A percentile compares a stretch with the other conserved stretches of the same genome.
Evolutionary conservation across 2,888 invertebrate genomes (phyloP).

Genomic region (Scelioninae gen. 1): DNA sequence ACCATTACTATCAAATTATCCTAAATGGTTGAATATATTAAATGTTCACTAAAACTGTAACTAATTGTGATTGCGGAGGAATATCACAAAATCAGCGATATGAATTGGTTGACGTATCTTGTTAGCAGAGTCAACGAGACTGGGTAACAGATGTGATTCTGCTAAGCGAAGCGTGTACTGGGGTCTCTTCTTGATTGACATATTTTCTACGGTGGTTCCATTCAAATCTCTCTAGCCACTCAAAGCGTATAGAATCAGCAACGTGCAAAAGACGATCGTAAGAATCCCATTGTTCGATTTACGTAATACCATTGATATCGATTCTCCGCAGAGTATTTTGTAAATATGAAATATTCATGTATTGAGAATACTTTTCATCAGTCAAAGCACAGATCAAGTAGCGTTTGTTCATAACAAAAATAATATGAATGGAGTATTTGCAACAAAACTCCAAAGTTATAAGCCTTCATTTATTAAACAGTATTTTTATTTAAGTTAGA

Average conservation of each 20-base stretch:
- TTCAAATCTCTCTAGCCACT: constrained; percentile 69
- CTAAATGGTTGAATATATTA: no score
- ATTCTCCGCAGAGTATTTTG: constrained; percentile 51
- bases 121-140: constrained; percentile 68
- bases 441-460: no score
- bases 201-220: constrained; percentile 80
- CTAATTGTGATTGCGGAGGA: no score
- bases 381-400: constrained; percentile 11
- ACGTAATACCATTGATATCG: constrained; percentile 54
- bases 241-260: constrained; percentile 60
- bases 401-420: no score
- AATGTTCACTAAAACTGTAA: no score
- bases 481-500: no score
- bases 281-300: constrained; percentile 63
- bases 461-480: no score
- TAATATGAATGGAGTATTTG: no score
- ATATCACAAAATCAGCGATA: constrained; percentile 48
- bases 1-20: no score
- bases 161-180: constrained; percentile 77
- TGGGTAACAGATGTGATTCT: constrained; percentile 78
- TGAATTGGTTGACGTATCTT: constrained; percentile 66
- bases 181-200: constrained; percentile 81
- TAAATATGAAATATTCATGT: constrained; percentile 60
- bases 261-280: constrained; percentile 66
- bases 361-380: constrained; percentile 25